Percentiles rank a stretch among this genome's conserved stretches.
Evolutionary conservation across 2,113 vertebrate species (phyloP).

Genomic region (Cyanoderma ruficeps): DNA sequence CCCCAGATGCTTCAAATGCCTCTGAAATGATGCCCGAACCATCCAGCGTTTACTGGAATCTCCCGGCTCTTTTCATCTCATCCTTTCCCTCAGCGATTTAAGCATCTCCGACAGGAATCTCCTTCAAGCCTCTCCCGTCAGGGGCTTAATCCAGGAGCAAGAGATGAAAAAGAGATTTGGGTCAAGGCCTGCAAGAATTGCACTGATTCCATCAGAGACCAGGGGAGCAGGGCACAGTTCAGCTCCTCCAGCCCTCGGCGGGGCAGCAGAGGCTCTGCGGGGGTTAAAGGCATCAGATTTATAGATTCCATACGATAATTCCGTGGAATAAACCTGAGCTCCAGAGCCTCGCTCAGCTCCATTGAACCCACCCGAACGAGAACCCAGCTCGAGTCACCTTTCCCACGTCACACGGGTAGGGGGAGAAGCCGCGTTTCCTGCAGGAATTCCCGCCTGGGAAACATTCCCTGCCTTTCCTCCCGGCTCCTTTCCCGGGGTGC

Average conservation of each 20-base stretch:
- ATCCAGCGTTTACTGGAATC: background rate
- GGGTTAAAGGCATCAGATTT: background rate
- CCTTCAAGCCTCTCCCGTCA: background rate
- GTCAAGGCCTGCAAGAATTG: constrained; percentile 22
- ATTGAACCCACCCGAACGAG: background rate
- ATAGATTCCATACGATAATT: background rate
- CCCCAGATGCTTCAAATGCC: background rate
- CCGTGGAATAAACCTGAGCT: background rate
- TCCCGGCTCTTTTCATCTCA: background rate
- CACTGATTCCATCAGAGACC: background rate
- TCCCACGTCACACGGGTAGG: background rate
- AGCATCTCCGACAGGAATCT: background rate
- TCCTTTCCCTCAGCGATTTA: background rate
- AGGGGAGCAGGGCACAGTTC: fast-evolving
- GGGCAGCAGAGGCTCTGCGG: background rate
- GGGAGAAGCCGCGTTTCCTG: background rate
- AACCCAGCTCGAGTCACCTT: background rate
- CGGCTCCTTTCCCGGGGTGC: background rate
- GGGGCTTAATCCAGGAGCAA: constrained; percentile 9
- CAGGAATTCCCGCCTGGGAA: background rate
- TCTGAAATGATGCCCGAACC: background rate
- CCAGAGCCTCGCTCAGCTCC: background rate
- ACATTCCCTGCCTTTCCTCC: background rate
- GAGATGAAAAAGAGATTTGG: constrained; percentile 25
- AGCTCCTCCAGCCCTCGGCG: background rate